These are phyloP conservation scores for Drosophila littoralis DNA, from an alignment of 1,140 invertebrate genomes.

Conservation along the genomic window DNA sequence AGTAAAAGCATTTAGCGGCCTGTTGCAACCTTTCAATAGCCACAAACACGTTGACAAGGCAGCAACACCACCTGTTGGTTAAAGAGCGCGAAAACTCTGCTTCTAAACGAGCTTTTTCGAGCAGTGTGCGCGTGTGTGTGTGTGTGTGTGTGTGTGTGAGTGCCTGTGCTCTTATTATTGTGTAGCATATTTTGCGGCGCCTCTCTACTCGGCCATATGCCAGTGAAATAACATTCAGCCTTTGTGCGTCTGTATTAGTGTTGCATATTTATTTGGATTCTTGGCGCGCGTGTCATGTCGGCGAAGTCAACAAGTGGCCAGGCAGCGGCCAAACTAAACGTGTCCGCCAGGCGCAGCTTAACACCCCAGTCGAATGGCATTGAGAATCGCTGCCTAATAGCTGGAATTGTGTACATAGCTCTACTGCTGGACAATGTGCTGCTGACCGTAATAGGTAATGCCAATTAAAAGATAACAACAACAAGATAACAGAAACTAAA, in stretches of 20 bases:
- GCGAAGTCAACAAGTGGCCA: conserved; percentile 48
- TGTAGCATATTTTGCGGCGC: conserved; percentile 68
- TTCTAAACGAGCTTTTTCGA: neutral
- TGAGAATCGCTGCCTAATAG: conserved; percentile 81
- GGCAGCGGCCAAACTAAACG: conserved; percentile 61
- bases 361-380: conserved; percentile 44
- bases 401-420: conserved; percentile 88
- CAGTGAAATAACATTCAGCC: conserved; percentile 33
- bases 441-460: conserved; percentile 91
- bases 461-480: conserved; percentile 24
- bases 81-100: conserved; percentile 1
- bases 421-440: conserved; percentile 91
- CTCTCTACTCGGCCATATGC: conserved; percentile 61
- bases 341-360: conserved; percentile 55
- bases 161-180: conserved; percentile 2
- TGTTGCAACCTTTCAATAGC: conserved; percentile 76
- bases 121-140: conserved; percentile 4
- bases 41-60: conserved; percentile 62
- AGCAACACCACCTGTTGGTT: conserved; percentile 78
- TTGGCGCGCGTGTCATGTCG: conserved; percentile 42
- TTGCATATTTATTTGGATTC: conserved; percentile 37
- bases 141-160: conserved; percentile 19
- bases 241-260: conserved; percentile 21
- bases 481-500: conserved; percentile 4
- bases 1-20: conserved; percentile 66